Evolutionary conservation across 2,888 invertebrate genomes (phyloP).

Genomic region (Zygogramma bicolorata): DNA sequence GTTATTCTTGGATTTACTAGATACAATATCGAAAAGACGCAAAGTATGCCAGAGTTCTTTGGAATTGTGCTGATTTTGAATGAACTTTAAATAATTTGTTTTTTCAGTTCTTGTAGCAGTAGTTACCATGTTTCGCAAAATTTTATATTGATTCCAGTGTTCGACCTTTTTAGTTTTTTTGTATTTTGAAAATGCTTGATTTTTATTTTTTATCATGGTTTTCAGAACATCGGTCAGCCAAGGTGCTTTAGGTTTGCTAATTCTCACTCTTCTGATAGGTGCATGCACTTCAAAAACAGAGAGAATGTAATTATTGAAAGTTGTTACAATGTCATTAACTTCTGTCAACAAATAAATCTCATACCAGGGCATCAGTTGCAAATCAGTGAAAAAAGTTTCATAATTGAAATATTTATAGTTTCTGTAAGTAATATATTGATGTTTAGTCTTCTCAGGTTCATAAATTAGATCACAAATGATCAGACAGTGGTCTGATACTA

Average conservation of each 20-base stretch:
- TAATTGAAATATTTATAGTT: not conserved
- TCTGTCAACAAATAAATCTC: not conserved
- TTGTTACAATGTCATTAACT: not conserved
- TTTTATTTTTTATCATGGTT: not conserved
- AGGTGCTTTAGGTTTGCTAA: not conserved
- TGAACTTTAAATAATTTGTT: not conserved
- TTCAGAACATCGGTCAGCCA: not conserved
- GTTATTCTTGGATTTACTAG: not conserved
- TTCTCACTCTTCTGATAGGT: not conserved
- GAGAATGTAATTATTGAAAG: not conserved
- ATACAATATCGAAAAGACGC: not conserved
- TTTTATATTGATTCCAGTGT: not conserved
- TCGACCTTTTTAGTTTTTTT: not conserved
- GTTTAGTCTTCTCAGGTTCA: too few relatives aligned
- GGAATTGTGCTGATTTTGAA: conserved; percentile 1
- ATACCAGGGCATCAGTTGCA: not conserved
- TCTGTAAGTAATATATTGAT: too few relatives aligned
- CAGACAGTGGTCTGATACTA: not conserved
- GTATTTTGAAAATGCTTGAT: not conserved
- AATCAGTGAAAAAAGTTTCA: not conserved
- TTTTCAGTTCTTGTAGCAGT: not conserved
- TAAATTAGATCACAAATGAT: too few relatives aligned
- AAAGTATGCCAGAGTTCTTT: not conserved
- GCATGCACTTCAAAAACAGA: not conserved
- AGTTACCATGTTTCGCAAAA: not conserved